A percentile compares a stretch with the other conserved stretches of the same genome.
phyloP scores from a whole-genome alignment of 1,140 invertebrate genomes.

The Eupeodes corollae region DNA sequence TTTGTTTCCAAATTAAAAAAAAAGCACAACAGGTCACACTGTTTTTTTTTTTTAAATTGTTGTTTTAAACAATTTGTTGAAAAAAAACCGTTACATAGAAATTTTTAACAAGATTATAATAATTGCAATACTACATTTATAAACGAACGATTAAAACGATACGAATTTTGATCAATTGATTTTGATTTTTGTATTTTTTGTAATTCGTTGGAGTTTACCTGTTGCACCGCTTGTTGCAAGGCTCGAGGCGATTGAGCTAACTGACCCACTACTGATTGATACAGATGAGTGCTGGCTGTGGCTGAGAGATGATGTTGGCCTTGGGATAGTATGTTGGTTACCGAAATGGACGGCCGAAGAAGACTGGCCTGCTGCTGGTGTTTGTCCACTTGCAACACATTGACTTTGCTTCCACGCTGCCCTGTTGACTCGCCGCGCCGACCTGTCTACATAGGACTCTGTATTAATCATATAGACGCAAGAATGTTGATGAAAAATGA shows the following conservation, averaged over 20 bases:
- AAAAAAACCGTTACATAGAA: no score
- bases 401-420: slow-evolving; percentile 66
- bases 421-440: slow-evolving; percentile 61
- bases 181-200: slow-evolving; percentile 12
- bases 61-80: no score
- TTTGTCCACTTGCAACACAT: slow-evolving; percentile 57
- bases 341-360: slow-evolving; percentile 37
- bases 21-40: no score
- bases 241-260: slow-evolving; percentile 40
- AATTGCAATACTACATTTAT: no score
- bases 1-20: no score
- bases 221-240: slow-evolving; percentile 39
- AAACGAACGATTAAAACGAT: no score
- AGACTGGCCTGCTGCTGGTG: slow-evolving; percentile 41
- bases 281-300: slow-evolving; percentile 39
- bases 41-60: no score
- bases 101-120: no score
- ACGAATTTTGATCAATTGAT: background rate
- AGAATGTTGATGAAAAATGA: no score
- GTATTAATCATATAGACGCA: slow-evolving; percentile 32
- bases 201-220: slow-evolving; percentile 24
- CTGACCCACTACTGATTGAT: slow-evolving; percentile 40
- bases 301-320: slow-evolving; percentile 39
- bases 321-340: slow-evolving; percentile 39
- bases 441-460: slow-evolving; percentile 58